Base-by-base conservation (phyloP, 30 jellyfish, hydroid and myxozoan genomes). In the Rhopilema esculentum region DNA sequence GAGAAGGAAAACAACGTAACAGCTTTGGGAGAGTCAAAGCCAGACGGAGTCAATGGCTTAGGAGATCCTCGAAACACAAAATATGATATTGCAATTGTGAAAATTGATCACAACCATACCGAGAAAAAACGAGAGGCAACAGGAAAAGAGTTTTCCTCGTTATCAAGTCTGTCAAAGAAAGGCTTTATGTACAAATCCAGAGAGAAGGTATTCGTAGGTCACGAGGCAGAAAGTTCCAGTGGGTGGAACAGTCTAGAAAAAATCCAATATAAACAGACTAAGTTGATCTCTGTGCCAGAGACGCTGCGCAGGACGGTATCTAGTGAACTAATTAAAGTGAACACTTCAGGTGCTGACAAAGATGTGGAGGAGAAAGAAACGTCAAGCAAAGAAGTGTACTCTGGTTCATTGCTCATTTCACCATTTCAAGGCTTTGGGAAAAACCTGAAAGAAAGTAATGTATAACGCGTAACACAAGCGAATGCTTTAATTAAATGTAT, bases 291-390 rank as follows among this genome's bases (percentile, higher is more conserved):
- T 0, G 49, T 84, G 18, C 93, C 93, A 15, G 93, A 72, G 17
- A 27, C 93, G 61, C 71, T 84, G 87, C 76, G 87, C 24, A 72
- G 83, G 64, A 84, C 83, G 6, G 93, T 84, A 20, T 62, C 93
- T 6, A 63, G 68, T 21, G 87, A 62, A 19, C 18, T 72, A 16
- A 27, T 79, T 16, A 30, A 79, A 61, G 19, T 23, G 73, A 49
- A 2, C 9, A 31, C 24, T 1, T 32, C 20, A 0, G 69, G 23
- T n/a, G 20, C 19, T 23, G 92, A 17, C 33, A 31, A 52, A 20
- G 77, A 9, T n/a, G 24, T 53, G 7, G 75, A 48, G 27, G 40
- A 64, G 25, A 84, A 29, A 64, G 75, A 64, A 64, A 64, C 82
- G 23, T 9, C 82, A 12, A 71, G 66, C 57, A 6, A 40, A 12